A percentile compares a stretch with the other conserved stretches of the same genome.
These are phyloP conservation scores for Lypha dubia DNA, from an alignment of 2,888 invertebrate species.

Conservation along the genomic window DNA sequence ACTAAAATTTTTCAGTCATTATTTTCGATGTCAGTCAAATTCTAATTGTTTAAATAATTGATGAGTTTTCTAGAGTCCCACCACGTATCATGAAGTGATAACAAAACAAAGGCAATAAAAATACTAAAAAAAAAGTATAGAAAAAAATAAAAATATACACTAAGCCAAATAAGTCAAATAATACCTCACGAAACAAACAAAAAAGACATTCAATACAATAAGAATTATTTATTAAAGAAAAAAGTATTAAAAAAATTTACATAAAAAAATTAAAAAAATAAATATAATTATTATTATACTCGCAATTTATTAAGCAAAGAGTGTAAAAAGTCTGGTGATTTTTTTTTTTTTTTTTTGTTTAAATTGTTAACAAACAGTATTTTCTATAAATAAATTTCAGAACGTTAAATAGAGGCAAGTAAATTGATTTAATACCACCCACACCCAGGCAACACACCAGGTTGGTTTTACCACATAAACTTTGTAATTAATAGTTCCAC, in stretches of 20 bases:
- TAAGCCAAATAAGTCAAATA: constrained; percentile 25
- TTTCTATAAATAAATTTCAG: neutral
- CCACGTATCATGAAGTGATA: constrained; percentile 26
- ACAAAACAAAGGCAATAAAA: constrained; percentile 26
- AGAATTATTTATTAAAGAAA: constrained; percentile 28
- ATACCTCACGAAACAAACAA: constrained; percentile 10
- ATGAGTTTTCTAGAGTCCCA: constrained; percentile 55
- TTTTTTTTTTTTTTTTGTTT: neutral
- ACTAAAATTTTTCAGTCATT: neutral
- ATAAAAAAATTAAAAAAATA: neutral
- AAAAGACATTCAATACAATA: constrained; percentile 29
- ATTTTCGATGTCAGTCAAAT: neutral
- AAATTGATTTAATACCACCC: neutral
- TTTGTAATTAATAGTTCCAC: neutral
- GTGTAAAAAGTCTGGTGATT: neutral
- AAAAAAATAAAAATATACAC: constrained; percentile 4
- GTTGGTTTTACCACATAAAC: constrained; percentile 12
- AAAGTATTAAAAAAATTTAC: constrained; percentile 1
- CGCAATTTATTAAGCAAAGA: neutral
- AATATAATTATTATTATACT: neutral
- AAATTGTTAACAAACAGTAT: constrained; percentile 10
- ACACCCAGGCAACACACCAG: constrained; percentile 4
- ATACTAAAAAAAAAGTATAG: constrained; percentile 6
- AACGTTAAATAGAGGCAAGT: neutral
- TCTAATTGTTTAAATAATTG: constrained; percentile 19